Evolutionary conservation across 2,113 vertebrate species (phyloP).

Genomic region (Brachypodius melanocephalos): DNA sequence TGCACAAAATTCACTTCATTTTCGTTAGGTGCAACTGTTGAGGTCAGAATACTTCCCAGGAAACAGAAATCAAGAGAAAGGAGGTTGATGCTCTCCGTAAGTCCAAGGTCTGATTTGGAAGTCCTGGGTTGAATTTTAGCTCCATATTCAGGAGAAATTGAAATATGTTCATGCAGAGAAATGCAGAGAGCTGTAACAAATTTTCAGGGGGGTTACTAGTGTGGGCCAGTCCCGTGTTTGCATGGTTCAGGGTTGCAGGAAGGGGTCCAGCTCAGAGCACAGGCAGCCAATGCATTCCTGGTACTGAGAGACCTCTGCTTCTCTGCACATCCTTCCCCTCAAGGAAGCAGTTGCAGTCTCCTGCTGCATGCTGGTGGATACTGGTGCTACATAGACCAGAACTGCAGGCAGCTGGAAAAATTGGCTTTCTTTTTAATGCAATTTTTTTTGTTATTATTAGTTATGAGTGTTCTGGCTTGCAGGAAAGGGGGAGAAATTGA

Average conservation of each 20-base stretch:
- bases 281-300: not conserved
- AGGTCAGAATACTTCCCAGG: not conserved
- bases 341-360: not conserved
- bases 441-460: not conserved
- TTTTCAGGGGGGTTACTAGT: not conserved
- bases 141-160: not conserved
- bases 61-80: not conserved
- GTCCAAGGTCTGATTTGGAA: not conserved
- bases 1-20: not conserved
- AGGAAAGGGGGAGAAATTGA: not conserved
- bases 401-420: not conserved
- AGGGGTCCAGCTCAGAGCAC: rapidly evolving
- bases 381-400: not conserved
- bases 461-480: not conserved
- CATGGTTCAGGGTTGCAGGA: not conserved
- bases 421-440: not conserved
- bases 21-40: not conserved
- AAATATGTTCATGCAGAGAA: not conserved
- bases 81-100: not conserved
- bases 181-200: not conserved
- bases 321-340: not conserved
- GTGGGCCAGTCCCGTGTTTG: rapidly evolving
- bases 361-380: not conserved
- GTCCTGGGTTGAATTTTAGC: not conserved
- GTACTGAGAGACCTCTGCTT: not conserved